Percentiles rank a stretch among this genome's conserved stretches.
Evolutionary conservation across 35 echinoderm and acorn worm genomes (phyloP).

Genomic region (Heliocidaris erythrogramma): DNA sequence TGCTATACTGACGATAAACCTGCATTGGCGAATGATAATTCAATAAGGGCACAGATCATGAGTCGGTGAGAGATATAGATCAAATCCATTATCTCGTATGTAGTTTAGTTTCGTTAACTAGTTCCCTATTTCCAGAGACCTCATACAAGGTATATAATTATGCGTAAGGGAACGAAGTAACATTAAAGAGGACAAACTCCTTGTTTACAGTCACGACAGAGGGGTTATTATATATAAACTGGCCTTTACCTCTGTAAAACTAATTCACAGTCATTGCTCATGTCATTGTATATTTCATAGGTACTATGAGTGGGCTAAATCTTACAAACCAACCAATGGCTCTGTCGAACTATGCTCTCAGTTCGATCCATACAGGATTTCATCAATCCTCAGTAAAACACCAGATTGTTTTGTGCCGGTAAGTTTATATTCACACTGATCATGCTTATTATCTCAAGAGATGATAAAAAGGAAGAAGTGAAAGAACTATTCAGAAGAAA

Average conservation of each 20-base stretch:
- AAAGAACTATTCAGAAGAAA: background rate
- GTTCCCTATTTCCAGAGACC: no score
- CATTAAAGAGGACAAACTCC: background rate
- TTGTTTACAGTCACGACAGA: no score
- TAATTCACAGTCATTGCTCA: background rate
- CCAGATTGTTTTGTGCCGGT: background rate
- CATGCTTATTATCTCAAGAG: background rate
- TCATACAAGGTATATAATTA: background rate
- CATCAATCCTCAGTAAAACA: background rate
- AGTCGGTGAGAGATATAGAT: no score
- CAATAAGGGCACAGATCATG: no score
- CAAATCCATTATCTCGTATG: no score
- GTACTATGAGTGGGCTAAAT: background rate
- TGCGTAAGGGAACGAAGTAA: background rate
- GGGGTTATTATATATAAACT: no score
- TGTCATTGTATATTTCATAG: background rate
- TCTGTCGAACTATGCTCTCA: background rate
- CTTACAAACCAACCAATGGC: background rate
- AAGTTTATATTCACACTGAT: background rate
- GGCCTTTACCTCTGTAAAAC: background rate
- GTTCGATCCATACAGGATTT: background rate
- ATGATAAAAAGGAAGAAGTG: background rate
- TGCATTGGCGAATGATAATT: no score
- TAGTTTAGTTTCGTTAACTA: no score
- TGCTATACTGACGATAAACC: no score